These are phyloP conservation scores for Malthinus flaveolus DNA, from an alignment of 2,888 invertebrate species.

Conservation along the genomic window DNA sequence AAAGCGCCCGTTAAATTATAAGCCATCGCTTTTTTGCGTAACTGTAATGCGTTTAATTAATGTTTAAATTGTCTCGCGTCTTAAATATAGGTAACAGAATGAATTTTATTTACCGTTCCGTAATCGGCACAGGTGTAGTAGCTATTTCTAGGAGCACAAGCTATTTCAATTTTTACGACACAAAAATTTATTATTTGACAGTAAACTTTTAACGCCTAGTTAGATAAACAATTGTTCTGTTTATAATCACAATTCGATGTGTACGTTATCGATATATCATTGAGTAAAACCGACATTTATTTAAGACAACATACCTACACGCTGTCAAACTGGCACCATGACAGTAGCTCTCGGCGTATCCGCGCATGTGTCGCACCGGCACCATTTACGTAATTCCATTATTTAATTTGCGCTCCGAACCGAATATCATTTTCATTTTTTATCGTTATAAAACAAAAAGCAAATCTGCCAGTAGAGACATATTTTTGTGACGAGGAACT, in stretches of 20 bases:
- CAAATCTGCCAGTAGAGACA: neutral
- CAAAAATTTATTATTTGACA: slow-evolving; percentile 36
- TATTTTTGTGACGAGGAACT: neutral
- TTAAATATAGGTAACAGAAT: neutral
- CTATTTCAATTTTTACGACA: slow-evolving; percentile 29
- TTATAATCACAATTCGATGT: slow-evolving; percentile 41
- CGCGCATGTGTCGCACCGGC: slow-evolving; percentile 35
- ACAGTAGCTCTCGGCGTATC: slow-evolving; percentile 44
- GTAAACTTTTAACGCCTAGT: slow-evolving; percentile 36
- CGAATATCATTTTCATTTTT: neutral
- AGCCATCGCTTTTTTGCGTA: neutral
- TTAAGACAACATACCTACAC: slow-evolving; percentile 49
- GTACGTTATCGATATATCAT: slow-evolving; percentile 45
- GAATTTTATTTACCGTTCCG: slow-evolving; percentile 33
- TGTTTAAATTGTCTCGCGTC: neutral
- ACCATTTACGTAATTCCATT: slow-evolving; percentile 10
- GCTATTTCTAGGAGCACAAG: slow-evolving; percentile 25
- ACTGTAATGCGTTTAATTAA: neutral
- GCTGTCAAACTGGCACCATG: slow-evolving; percentile 53
- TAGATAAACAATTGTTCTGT: slow-evolving; percentile 42
- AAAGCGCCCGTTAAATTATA: neutral
- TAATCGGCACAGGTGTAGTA: slow-evolving; percentile 33
- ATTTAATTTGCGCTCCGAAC: slow-evolving; percentile 1
- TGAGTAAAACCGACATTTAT: slow-evolving; percentile 50
- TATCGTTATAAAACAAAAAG: neutral